These are phyloP conservation scores for Leptinotarsa haldemani DNA, from an alignment of 2,888 invertebrate species.

Conservation along the genomic window DNA sequence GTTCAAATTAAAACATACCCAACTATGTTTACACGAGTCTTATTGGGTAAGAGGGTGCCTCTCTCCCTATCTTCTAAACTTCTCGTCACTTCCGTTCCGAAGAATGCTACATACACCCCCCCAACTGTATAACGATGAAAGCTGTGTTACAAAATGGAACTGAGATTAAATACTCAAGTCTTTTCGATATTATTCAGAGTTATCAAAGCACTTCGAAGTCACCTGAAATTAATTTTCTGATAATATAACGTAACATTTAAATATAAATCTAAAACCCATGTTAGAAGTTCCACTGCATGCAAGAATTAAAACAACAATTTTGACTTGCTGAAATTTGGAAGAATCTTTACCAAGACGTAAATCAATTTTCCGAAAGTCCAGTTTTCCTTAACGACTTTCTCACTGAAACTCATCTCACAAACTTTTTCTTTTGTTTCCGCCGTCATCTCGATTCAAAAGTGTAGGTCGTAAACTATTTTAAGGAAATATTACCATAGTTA, in stretches of 20 bases:
- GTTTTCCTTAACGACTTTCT: conserved; percentile 10
- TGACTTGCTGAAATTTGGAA: conserved; percentile 3
- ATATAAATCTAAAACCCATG: neutral
- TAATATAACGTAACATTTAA: neutral
- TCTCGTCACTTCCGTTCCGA: too few species aligned
- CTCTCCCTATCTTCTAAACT: too few species aligned
- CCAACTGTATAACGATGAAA: too few species aligned
- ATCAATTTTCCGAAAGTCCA: conserved; percentile 2
- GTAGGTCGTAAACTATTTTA: neutral
- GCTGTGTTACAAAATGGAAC: too few species aligned
- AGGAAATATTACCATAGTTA: conserved; percentile 13
- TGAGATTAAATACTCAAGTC: too few species aligned
- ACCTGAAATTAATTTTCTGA: too few species aligned
- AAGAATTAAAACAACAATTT: neutral
- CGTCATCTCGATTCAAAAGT: neutral
- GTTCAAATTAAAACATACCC: too few species aligned
- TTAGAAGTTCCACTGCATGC: neutral
- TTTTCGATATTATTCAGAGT: too few species aligned
- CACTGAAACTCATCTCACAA: conserved; percentile 9
- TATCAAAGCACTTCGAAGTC: too few species aligned
- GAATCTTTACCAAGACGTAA: neutral
- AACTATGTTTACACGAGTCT: too few species aligned
- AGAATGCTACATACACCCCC: too few species aligned
- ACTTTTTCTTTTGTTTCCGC: neutral
- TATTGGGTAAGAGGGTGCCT: too few species aligned